phyloP scores from a whole-genome alignment of 2,113 vertebrate species.

The Cebus imitator region DNA sequence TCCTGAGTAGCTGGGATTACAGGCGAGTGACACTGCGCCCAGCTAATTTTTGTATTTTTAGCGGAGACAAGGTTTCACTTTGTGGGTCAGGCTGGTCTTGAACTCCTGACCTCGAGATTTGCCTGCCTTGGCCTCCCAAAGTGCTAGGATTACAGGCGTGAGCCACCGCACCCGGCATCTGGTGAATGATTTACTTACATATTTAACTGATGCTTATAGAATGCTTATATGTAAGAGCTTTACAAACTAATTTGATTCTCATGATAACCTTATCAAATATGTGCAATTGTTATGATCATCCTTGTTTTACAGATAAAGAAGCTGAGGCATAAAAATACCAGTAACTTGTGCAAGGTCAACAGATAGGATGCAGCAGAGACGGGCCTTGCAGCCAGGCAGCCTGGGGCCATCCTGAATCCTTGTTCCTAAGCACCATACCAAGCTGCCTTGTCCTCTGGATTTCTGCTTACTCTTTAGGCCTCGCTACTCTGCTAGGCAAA shows the following conservation, averaged over 20 bases:
- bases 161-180: neutral
- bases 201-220: neutral
- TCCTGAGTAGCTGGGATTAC: no score
- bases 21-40: no score
- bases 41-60: no score
- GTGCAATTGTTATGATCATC: neutral
- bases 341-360: neutral
- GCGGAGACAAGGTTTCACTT: no score
- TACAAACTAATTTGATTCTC: conserved; percentile 4
- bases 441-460: neutral
- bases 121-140: no score
- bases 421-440: neutral
- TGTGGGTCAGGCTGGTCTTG: no score
- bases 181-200: neutral
- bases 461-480: neutral
- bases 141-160: no score
- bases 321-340: neutral
- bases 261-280: neutral
- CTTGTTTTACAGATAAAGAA: neutral
- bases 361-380: neutral
- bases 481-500: neutral
- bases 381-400: neutral
- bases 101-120: no score
- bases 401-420: neutral
- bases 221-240: neutral